Evolutionary conservation across 2,888 invertebrate genomes (phyloP), one percentile per base, ranked within the genome.

Genomic region (Itoplectis maculator): DNA sequence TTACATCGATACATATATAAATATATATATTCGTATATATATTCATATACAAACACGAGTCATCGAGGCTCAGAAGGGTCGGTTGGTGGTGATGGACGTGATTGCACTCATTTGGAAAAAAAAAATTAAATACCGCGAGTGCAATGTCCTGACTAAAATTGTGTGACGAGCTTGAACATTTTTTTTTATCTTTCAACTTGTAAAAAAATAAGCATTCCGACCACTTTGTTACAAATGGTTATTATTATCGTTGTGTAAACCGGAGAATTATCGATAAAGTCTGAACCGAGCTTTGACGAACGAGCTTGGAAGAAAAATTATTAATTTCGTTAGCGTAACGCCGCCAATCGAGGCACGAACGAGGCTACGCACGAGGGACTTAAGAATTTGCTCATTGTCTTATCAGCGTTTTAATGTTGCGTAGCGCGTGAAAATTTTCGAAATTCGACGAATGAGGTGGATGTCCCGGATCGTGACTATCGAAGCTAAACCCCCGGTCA

Each of bases 91-190:
- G 29, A 40, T 49, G 18, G 3, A 42, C 20, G 13, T 37, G 8
- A 49, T 20, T n/a, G 51, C 45, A 56, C 54, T 74, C 42, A 29
- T 45, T 40, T 59, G 5, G 11, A 40, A 49, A 37, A 63, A 29
- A 49, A 18, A 9, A 37, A 7, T 29, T 8, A 40, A 40, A 63
- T 37, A 5, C 54, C n/a, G 11, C 54, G 56, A 42, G 56, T 72
- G 56, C 40, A 42, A 59, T 29, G 70, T 59, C 23, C 35, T 13
- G 59, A 69, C 77, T 69, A 77, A 69, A 63, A 11, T 77, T 69
- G 49, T 69, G 40, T 63, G 9, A 77, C 61, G 77, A 77, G 69
- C 77, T 77, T 77, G 61, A 77, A 69, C 74, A 74, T 68, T 59
- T 56, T 37, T 68, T 66, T 37, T 11, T 5, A 15, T 40, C n/a